Evolutionary conservation across 1,140 invertebrate species (phyloP).

Genomic region (Brachionus koreanus): DNA sequence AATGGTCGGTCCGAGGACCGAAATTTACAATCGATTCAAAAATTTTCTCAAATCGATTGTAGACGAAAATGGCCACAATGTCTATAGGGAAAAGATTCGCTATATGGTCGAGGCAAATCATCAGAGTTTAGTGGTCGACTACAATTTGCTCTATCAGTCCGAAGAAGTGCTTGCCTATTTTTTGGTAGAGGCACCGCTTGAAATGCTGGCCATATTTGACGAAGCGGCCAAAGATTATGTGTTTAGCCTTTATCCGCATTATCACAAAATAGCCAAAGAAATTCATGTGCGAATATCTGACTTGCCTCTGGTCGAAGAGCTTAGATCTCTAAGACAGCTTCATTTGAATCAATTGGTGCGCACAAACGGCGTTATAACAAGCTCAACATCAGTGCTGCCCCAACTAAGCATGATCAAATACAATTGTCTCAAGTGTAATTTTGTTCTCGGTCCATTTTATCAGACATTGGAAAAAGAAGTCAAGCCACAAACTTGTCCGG

Average conservation of each 20-base stretch:
- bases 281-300: constrained; percentile 86
- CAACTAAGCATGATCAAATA: constrained; percentile 93
- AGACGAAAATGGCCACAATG: constrained; percentile 72
- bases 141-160: constrained; percentile 78
- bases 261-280: constrained; percentile 84
- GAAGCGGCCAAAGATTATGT: constrained; percentile 81
- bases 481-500: constrained; percentile 89
- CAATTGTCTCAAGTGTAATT: constrained; percentile 92
- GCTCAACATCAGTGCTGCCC: constrained; percentile 88
- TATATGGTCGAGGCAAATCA: constrained; percentile 83
- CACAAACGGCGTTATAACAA: constrained; percentile 90
- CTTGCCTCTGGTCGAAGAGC: constrained; percentile 88
- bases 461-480: constrained; percentile 84
- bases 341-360: constrained; percentile 89
- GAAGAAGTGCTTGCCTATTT: constrained; percentile 93
- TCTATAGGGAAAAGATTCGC: constrained; percentile 86
- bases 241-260: constrained; percentile 87
- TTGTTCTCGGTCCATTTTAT: constrained; percentile 88
- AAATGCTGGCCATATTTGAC: constrained; percentile 92
- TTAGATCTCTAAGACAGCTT: constrained; percentile 75
- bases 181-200: constrained; percentile 88
- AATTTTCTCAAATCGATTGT: constrained; percentile 74
- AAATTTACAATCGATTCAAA: constrained; percentile 93
- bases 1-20: constrained; percentile 87
- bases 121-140: constrained; percentile 86